Base-by-base conservation (phyloP, 2,113 vertebrate species). In the Marcusenius ussheri region DNA sequence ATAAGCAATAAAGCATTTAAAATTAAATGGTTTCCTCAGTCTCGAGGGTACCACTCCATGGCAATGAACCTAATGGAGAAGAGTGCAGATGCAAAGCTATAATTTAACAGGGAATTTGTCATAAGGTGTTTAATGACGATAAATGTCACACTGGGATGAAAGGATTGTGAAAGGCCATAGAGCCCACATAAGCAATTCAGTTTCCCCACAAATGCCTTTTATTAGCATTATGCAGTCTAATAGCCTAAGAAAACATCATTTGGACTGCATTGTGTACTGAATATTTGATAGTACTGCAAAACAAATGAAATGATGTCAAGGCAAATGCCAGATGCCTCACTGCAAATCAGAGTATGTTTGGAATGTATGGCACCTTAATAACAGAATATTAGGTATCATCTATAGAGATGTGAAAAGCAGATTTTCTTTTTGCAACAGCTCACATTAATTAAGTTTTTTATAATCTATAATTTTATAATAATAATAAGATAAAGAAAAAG, bases 111-210 rank as follows among this genome's bases (percentile, higher is more conserved):
- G 91, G 93, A 84, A 84, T 84, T 84, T 93, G 93, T 92, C 92
- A 90, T 91, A 90, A 91, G 93, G 91, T 92, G 92, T 94, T 90
- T 24, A 91, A 92, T 92, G 91, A 91, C 90, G 92, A 94, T 92
- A 93, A 93, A 92, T 94, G 94, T 94, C 93, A 93, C 53, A 51
- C 92, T 86, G 91, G 91, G 93, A 95, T 93, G 84, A 94, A 94
- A 92, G 90, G 91, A 93, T 94, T 94, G 62, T 89, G 80, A 90
- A 90, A 93, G 89, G 90, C 90, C 91, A 90, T 91, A 89, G 90
- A 88, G 89, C 85, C 91, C 86, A 88, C 90, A 91, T 51, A 92
- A 90, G 90, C 90, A 84, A 87, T 88, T 89, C 88, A 89, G 90
- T 53, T 50, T 56, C n/a, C 24, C 85, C 27, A 17, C 85, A 87